phyloP scores from a whole-genome alignment of 2,888 invertebrate genomes.

The Podotricha telesiphe region DNA sequence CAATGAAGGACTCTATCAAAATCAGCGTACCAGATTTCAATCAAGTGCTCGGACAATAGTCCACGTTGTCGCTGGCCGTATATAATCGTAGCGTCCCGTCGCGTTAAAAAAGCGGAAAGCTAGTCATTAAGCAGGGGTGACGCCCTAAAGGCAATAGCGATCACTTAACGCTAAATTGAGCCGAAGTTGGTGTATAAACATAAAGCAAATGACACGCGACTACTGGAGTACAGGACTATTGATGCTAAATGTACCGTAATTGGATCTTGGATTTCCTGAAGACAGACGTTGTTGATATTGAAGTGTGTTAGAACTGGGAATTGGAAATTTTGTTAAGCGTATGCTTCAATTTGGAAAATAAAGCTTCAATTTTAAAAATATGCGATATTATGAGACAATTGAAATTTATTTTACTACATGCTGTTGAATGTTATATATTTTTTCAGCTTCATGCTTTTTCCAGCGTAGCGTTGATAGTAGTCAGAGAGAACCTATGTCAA shows the following conservation, averaged over 20 bases:
- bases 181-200: constrained; percentile 74
- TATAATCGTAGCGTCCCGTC: constrained; percentile 67
- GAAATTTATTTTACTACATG: no score
- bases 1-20: constrained; percentile 42
- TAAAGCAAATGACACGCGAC: constrained; percentile 70
- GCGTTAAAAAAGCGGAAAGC: constrained; percentile 68
- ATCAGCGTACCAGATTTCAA: constrained; percentile 67
- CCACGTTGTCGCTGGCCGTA: constrained; percentile 62
- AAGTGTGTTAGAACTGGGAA: no score
- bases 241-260: constrained; percentile 77
- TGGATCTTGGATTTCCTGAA: constrained; percentile 70
- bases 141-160: constrained; percentile 62
- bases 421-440: no score
- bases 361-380: no score
- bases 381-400: no score
- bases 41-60: constrained; percentile 62
- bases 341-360: no score
- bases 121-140: constrained; percentile 58
- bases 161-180: constrained; percentile 77
- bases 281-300: constrained; percentile 39
- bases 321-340: no score
- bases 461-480: no score
- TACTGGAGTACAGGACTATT: constrained; percentile 58
- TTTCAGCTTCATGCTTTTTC: no score
- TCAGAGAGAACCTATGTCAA: no score